These are phyloP conservation scores for Calidris pugnax DNA, from an alignment of 2,113 vertebrate genomes.

Conservation along the genomic window DNA sequence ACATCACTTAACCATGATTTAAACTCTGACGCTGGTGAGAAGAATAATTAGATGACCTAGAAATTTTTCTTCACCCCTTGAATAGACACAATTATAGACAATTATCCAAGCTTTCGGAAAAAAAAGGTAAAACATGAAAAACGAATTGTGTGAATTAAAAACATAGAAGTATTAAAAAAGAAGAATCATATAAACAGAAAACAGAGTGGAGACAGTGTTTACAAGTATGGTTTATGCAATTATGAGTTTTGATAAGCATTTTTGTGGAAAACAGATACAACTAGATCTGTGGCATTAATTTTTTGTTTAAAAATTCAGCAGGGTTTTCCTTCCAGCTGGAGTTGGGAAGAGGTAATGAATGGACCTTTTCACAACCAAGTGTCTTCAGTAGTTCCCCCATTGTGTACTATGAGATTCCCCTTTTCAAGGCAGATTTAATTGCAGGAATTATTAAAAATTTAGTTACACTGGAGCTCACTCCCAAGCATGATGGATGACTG, in stretches of 20 bases:
- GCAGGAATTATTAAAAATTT: not conserved
- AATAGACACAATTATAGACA: too few relatives aligned
- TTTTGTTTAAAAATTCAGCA: not conserved
- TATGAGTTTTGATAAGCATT: not conserved
- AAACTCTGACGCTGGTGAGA: not conserved
- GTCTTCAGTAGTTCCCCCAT: not conserved
- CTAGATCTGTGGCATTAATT: not conserved
- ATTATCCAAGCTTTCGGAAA: not conserved
- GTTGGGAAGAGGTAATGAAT: not conserved
- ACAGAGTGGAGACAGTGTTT: not conserved
- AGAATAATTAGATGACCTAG: not conserved
- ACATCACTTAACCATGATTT: not conserved
- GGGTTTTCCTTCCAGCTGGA: not conserved
- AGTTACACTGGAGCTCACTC: not conserved
- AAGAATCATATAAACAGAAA: not conserved
- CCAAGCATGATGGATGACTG: rapidly evolving
- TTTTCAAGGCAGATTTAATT: not conserved
- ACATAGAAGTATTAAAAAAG: rapidly evolving
- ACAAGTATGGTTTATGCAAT: not conserved
- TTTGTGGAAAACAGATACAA: not conserved
- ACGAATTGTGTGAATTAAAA: not conserved
- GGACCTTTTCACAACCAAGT: not conserved
- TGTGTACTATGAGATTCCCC: not conserved
- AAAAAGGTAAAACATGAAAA: not conserved
- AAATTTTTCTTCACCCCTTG: not conserved